These are phyloP conservation scores for Scomberomorus guttatus DNA, from an alignment of 2,797 vertebrate species.

Conservation along the genomic window DNA sequence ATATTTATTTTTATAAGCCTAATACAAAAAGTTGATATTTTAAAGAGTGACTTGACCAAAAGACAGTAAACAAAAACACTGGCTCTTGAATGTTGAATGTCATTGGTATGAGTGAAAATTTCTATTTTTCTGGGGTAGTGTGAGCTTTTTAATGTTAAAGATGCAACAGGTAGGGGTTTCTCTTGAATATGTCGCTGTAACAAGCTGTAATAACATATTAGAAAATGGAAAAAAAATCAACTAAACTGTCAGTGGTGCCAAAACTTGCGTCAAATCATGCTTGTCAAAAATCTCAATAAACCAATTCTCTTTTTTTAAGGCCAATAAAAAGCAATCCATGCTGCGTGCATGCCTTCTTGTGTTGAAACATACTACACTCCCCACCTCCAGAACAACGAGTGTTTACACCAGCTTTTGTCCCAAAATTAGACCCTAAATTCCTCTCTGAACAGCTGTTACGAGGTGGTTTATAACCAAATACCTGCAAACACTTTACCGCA, in stretches of 20 bases:
- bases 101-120: conserved; percentile 98
- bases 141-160: conserved; percentile 97
- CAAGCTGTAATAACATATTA: conserved; percentile 3
- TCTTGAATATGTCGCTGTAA: conserved; percentile 60
- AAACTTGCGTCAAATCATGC: background rate
- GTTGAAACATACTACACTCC: background rate
- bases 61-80: conserved; percentile 95
- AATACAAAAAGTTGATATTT: conserved; percentile 94
- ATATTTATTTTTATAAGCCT: conserved; percentile 99
- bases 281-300: background rate
- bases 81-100: conserved; percentile 99
- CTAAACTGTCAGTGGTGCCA: conserved; percentile 20
- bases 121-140: conserved; percentile 99
- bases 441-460: too few species aligned
- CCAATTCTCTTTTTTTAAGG: background rate
- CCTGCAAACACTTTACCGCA: too few species aligned
- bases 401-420: too few species aligned
- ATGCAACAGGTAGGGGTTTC: conserved; percentile 66
- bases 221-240: background rate
- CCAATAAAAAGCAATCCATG: background rate
- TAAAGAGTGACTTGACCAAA: conserved; percentile 98
- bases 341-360: conserved; percentile 16
- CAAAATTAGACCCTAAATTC: too few species aligned
- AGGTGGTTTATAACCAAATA: too few species aligned
- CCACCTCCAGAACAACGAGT: too few species aligned